These are phyloP conservation scores for Protonibea diacanthus DNA, from an alignment of 2,797 vertebrate genomes.

Conservation along the genomic window DNA sequence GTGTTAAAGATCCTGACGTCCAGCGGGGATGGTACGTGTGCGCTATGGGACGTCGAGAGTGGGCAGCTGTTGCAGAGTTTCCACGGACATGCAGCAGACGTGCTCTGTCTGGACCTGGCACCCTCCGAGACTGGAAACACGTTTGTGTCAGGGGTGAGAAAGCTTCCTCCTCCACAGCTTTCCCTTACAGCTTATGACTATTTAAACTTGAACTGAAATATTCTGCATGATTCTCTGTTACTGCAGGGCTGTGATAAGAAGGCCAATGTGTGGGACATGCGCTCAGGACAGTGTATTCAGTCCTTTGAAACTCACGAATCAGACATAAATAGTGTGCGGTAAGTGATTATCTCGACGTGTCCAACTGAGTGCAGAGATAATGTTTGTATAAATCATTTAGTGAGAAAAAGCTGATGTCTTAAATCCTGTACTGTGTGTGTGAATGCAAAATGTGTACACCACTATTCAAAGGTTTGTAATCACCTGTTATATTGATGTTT, in stretches of 20 bases:
- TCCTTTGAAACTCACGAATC: slow-evolving; percentile 99
- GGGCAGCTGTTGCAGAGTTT: slow-evolving; percentile 99
- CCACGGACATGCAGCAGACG: slow-evolving; percentile 98
- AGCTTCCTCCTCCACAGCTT: background rate
- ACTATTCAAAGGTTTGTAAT: background rate
- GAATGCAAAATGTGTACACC: too few relatives aligned
- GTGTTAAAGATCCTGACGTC: slow-evolving; percentile 93
- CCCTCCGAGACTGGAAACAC: slow-evolving; percentile 99
- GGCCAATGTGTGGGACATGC: slow-evolving; percentile 99
- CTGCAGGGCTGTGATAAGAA: slow-evolving; percentile 98
- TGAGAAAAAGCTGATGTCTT: background rate
- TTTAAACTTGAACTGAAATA: slow-evolving; percentile 6
- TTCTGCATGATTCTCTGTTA: slow-evolving; percentile 3
- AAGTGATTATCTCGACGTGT: slow-evolving; percentile 65
- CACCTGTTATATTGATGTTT: too few relatives aligned
- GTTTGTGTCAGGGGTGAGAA: slow-evolving; percentile 97
- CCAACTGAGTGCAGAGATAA: background rate
- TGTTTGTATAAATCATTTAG: background rate
- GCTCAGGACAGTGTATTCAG: slow-evolving; percentile 97
- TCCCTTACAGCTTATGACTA: background rate
- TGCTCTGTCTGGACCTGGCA: slow-evolving; percentile 96
- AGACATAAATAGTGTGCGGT: slow-evolving; percentile 99
- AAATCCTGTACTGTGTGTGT: background rate
- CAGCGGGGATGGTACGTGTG: slow-evolving; percentile 97
- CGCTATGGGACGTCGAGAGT: slow-evolving; percentile 98